Base-by-base conservation (phyloP, 1,140 invertebrate genomes). In the Drosophila fuyamai region DNA sequence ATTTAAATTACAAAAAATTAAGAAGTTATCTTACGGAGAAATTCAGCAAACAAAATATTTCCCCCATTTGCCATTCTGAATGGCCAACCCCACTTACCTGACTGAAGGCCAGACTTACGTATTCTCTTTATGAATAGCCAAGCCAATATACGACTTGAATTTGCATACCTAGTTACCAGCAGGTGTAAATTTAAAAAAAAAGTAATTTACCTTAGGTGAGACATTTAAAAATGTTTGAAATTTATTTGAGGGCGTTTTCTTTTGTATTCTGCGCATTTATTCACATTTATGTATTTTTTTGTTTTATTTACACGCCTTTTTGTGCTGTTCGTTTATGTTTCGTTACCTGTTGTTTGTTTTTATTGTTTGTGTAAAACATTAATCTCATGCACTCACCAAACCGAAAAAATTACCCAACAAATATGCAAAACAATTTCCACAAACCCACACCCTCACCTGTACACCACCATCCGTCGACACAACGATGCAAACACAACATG, bases 261-360 rank as follows among this genome's bases (percentile, higher is more conserved):
- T 36, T 35, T 5, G 32, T 75, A 75, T 75, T 38, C 51, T 40
- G 29, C 57, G 36, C 32, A 56, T 71, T 71, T 63, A 74, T 63
- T 47, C 13, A 51, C 55, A 9, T 51, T 48, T 60, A 47, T 82
- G 48, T 41, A 36, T 59, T 36, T 38, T 38, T 75, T 51, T 74
- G 53, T 71, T 83, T 82, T 84, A 84, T 79, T 79, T 75, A 74
- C 55, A 66, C 71, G 76, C 40, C 44, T 60, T 54, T 51, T 65
- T 79, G 35, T 73, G 51, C 29, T 72, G 60, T 76, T 79, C 74
- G 75, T 83, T 77, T 81, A 79, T 81, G 73, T 82, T 82, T 65
- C 62, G 75, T 81, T 89, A 80, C 68, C 81, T 91, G 81, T 77
- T 76, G 76, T 86, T 91, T 85, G 81, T 82, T 81, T 86, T 91